These are phyloP conservation scores for Lerema accius DNA, from an alignment of 1,140 invertebrate genomes.

Conservation along the genomic window DNA sequence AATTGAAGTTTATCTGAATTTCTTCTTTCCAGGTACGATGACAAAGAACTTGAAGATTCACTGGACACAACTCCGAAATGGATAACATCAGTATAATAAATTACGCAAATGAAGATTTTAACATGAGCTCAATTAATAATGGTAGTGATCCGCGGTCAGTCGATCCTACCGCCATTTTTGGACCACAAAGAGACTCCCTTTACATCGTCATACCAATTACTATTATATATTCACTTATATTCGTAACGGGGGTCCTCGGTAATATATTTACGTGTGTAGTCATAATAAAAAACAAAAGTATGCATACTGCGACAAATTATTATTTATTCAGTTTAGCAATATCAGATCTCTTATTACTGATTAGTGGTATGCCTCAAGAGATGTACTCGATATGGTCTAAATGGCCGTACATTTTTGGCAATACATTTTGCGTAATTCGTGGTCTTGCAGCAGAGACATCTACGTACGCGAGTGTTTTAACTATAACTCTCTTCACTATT, in stretches of 20 bases:
- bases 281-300: constrained; percentile 94
- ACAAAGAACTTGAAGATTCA: neutral
- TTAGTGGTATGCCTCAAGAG: constrained; percentile 92
- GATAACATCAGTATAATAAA: neutral
- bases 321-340: constrained; percentile 97
- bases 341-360: constrained; percentile 94
- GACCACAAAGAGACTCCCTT: constrained; percentile 85
- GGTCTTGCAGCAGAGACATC: constrained; percentile 94
- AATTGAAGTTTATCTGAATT: too few relatives aligned
- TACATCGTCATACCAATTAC: constrained; percentile 91
- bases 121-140: constrained; percentile 40
- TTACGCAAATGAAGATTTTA: constrained; percentile 10
- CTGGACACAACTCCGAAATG: neutral
- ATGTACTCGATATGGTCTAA: constrained; percentile 94
- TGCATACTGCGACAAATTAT: constrained; percentile 97
- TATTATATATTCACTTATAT: constrained; percentile 92
- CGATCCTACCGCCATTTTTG: constrained; percentile 65
- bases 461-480: constrained; percentile 96
- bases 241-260: constrained; percentile 93
- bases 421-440: constrained; percentile 92
- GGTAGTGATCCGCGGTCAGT: constrained; percentile 38
- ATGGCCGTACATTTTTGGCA: constrained; percentile 94
- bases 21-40: constrained; percentile 14
- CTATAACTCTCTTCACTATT: constrained; percentile 91
- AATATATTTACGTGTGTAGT: constrained; percentile 97